Base-by-base conservation (phyloP, 2,888 invertebrate genomes). In the Sphaeridia pumilis region DNA sequence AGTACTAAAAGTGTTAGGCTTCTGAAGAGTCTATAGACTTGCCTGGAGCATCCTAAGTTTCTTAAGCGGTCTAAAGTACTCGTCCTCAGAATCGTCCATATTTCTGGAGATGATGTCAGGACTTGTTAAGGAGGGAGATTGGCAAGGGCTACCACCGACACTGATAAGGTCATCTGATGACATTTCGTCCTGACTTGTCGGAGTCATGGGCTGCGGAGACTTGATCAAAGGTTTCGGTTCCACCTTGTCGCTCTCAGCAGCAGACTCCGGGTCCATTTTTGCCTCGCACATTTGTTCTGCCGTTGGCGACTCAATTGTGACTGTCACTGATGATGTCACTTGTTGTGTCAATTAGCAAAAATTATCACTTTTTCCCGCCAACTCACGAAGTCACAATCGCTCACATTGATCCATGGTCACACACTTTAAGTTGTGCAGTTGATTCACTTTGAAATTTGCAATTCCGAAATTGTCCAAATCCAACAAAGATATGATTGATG, bases 31-130 rank as follows among this genome's bases (percentile, higher is more conserved):
- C n/a, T n/a, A n/a, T n/a, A 31, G 31, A 14, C 68, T 66, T 51
- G 72, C 68, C 53, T 79, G 79, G 65, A 75, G 70, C 85, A 87
- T 87, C 71, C 86, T 84, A 65, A 87, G 73, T 58, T 82, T 78
- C 70, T 87, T 87, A 66, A 87, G 69, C 1, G 87, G 87, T 66
- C 81, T 81, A 74, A 84, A 87, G 69, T 85, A 87, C 66, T 84
- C 86, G 67, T 84, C 84, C 52, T 70, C 76, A 3, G 60, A 58
- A 48, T 65, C 63, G 41, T 65, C 61, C 36, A 56, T 59, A 46
- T 59, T 59, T 54, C 63, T 54, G 44, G 34, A 44, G 41, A 50
- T 49, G 50, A 54, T 63, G 52, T 62, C 61, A 53, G 59, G 60
- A 25, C 59, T 58, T 41, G 61, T 63, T 17, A 63, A 57, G 21